Conservation (phyloP, 2,888 invertebrate species). For the Agrotis puta region DNA sequence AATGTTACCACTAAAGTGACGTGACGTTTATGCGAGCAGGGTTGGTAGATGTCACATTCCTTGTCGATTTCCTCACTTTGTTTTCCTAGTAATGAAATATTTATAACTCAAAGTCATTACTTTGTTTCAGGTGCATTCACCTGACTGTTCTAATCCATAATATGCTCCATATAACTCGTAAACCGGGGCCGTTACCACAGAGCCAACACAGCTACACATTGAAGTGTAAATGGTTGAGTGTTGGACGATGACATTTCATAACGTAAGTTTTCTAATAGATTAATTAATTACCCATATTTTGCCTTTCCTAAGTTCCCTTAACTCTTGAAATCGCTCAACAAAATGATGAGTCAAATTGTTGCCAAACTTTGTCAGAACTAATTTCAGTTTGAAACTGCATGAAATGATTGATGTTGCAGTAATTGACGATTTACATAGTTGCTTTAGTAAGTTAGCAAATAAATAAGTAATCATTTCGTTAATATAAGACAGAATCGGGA, state of each 20-base stretch:
- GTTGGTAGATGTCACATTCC: too few relatives aligned
- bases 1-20: neutral
- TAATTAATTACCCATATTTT: conserved; percentile 11
- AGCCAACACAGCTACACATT: too few relatives aligned
- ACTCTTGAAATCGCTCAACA: neutral
- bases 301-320: neutral
- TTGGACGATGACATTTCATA: neutral
- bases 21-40: too few relatives aligned
- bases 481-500: neutral
- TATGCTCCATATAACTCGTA: too few relatives aligned
- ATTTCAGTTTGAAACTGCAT: conserved; percentile 35
- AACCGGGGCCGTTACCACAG: too few relatives aligned
- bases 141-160: too few relatives aligned
- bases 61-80: too few relatives aligned
- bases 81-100: too few relatives aligned
- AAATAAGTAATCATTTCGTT: conserved; percentile 22
- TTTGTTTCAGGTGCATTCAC: too few relatives aligned
- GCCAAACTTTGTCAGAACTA: conserved; percentile 16
- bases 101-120: too few relatives aligned
- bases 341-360: conserved; percentile 31
- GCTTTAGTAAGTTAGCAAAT: neutral
- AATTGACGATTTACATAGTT: conserved; percentile 5
- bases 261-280: neutral
- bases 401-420: conserved; percentile 48
- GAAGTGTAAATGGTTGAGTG: too few relatives aligned